These are phyloP conservation scores for Nomada hirtipes DNA, from an alignment of 2,888 invertebrate genomes.

Conservation along the genomic window DNA sequence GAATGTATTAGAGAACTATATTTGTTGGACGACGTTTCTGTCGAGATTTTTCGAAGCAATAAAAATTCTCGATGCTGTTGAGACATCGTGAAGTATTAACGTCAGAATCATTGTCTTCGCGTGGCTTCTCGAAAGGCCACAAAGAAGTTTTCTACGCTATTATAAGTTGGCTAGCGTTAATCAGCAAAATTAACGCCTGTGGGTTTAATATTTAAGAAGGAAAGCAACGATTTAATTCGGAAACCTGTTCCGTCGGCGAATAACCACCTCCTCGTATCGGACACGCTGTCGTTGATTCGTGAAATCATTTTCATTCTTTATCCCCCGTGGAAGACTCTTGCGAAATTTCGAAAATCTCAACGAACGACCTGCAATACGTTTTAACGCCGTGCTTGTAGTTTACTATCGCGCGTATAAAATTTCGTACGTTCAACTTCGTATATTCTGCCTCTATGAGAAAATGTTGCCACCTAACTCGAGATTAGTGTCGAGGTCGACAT, in stretches of 20 bases:
- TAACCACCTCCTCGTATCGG: slow-evolving; percentile 16
- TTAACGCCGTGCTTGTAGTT: slow-evolving; percentile 14
- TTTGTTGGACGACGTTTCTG: neutral
- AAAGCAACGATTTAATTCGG: slow-evolving; percentile 39
- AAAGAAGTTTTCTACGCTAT: slow-evolving; percentile 38
- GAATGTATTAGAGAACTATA: neutral
- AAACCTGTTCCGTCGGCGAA: slow-evolving; percentile 23
- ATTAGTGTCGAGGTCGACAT: slow-evolving; percentile 77
- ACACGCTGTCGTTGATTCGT: neutral
- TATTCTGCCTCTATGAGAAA: slow-evolving; percentile 74
- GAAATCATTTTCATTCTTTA: neutral
- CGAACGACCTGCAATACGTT: neutral
- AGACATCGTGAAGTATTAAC: slow-evolving; percentile 3
- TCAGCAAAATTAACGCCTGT: slow-evolving; percentile 30
- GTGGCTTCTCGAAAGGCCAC: neutral
- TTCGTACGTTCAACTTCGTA: slow-evolving; percentile 41
- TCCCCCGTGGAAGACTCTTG: neutral
- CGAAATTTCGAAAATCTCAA: neutral
- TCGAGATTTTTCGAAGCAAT: neutral
- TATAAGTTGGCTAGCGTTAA: slow-evolving; percentile 36
- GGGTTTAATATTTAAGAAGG: slow-evolving; percentile 25
- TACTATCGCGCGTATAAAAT: too few species aligned
- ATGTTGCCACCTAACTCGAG: slow-evolving; percentile 79
- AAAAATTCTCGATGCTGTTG: neutral
- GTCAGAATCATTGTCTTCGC: slow-evolving; percentile 1